Evolutionary conservation across 2,888 invertebrate genomes (phyloP).

Genomic region (Antitype chi): DNA sequence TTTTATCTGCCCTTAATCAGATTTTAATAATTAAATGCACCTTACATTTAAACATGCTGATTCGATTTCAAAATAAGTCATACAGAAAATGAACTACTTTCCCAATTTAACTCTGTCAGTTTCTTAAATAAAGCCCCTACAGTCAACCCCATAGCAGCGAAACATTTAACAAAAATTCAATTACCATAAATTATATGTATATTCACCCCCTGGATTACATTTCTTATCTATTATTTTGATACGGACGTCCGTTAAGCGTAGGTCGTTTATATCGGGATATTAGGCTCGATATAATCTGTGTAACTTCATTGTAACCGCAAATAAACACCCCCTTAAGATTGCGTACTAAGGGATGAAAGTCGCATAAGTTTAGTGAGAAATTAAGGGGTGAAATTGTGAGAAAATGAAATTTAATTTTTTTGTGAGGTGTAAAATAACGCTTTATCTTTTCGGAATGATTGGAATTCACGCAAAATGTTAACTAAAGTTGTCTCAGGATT

Average conservation of each 20-base stretch:
- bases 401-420: background rate
- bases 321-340: slow-evolving; percentile 56
- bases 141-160: slow-evolving; percentile 8
- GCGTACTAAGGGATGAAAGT: slow-evolving; percentile 16
- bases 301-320: slow-evolving; percentile 58
- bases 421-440: background rate
- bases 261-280: slow-evolving; percentile 54
- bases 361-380: slow-evolving; percentile 8
- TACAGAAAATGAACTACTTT: slow-evolving; percentile 5
- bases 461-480: too few species aligned
- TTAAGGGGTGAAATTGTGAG: slow-evolving; percentile 6
- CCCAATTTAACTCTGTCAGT: background rate
- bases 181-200: slow-evolving; percentile 60
- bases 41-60: background rate
- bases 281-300: slow-evolving; percentile 60
- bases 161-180: slow-evolving; percentile 64
- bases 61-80: background rate
- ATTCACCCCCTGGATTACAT: slow-evolving; percentile 43
- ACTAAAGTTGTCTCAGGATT: background rate
- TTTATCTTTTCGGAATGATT: background rate
- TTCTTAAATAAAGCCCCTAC: slow-evolving; percentile 11
- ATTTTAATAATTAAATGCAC: background rate
- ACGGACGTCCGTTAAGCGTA: slow-evolving; percentile 46
- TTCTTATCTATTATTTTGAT: slow-evolving; percentile 64
- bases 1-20: background rate